A percentile compares a stretch with the other conserved stretches of the same genome.
Evolutionary conservation across 2,113 vertebrate genomes (phyloP).

Genomic region (Corythornis cristatus): DNA sequence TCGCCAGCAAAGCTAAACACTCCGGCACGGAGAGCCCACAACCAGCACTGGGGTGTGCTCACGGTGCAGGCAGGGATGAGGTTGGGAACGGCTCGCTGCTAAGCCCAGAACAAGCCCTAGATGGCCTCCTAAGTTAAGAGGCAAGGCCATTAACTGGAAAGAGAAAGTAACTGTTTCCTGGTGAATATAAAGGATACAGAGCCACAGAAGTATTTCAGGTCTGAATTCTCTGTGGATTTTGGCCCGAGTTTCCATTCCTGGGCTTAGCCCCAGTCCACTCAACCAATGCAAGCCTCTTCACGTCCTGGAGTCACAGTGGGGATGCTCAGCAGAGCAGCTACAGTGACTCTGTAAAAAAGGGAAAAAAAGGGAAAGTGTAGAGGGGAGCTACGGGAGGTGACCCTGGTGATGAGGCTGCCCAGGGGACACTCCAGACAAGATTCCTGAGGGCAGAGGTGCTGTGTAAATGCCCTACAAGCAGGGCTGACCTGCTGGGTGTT

Average conservation of each 20-base stretch:
- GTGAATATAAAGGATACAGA: neutral
- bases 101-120: neutral
- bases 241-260: no score
- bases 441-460: accelerated
- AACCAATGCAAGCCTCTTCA: accelerated
- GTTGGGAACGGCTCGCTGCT: neutral
- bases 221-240: neutral
- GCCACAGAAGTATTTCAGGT: accelerated
- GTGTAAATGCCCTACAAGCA: neutral
- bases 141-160: neutral
- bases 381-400: neutral
- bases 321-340: neutral
- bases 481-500: neutral
- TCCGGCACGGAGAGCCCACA: neutral
- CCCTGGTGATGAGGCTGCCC: neutral
- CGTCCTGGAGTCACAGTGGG: accelerated
- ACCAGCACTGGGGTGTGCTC: neutral
- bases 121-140: slow-evolving; percentile 9
- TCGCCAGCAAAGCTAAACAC: neutral
- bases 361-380: neutral
- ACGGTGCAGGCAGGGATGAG: accelerated
- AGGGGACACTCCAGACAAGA: neutral
- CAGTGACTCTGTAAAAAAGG: accelerated
- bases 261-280: neutral
- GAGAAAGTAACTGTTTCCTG: neutral